A percentile compares a stretch with the other conserved stretches of the same genome.
Evolutionary conservation across 1,140 invertebrate species (phyloP).

Genomic region (Argopecten irradians): DNA sequence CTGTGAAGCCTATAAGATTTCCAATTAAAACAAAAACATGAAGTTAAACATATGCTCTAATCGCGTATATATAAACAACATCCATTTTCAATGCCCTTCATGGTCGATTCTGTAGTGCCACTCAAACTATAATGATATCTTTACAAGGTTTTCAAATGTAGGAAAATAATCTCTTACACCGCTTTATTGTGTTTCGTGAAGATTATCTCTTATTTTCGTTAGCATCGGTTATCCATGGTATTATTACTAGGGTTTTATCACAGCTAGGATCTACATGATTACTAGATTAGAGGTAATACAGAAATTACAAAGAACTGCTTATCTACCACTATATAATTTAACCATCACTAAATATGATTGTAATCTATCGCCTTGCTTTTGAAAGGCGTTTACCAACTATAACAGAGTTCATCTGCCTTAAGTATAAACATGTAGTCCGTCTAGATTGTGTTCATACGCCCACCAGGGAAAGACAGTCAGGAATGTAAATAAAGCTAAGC

Average conservation of each 20-base stretch:
- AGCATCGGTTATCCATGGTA: not conserved
- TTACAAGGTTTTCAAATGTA: not conserved
- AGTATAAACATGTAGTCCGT: not conserved
- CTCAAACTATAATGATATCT: not conserved
- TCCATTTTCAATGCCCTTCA: not conserved
- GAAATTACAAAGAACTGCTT: not conserved
- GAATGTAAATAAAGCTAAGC: not conserved
- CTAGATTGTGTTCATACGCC: not conserved
- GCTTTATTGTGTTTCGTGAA: not conserved
- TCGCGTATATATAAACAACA: not conserved
- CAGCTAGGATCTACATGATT: not conserved
- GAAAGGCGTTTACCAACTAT: not conserved
- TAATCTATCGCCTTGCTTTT: not conserved
- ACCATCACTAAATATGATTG: not conserved
- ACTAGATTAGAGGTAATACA: not conserved
- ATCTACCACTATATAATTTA: not conserved
- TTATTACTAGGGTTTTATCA: not conserved
- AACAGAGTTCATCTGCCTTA: not conserved
- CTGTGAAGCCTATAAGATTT: not conserved
- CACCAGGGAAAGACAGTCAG: not conserved
- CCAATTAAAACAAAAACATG: slow-evolving; percentile 21
- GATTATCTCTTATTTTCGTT: not conserved
- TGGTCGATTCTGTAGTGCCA: not conserved
- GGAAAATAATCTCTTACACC: not conserved
- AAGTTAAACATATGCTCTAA: slow-evolving; percentile 9